These are phyloP conservation scores for Pseudotriccus pelzelni DNA, from an alignment of 2,797 vertebrate genomes.

Conservation along the genomic window DNA sequence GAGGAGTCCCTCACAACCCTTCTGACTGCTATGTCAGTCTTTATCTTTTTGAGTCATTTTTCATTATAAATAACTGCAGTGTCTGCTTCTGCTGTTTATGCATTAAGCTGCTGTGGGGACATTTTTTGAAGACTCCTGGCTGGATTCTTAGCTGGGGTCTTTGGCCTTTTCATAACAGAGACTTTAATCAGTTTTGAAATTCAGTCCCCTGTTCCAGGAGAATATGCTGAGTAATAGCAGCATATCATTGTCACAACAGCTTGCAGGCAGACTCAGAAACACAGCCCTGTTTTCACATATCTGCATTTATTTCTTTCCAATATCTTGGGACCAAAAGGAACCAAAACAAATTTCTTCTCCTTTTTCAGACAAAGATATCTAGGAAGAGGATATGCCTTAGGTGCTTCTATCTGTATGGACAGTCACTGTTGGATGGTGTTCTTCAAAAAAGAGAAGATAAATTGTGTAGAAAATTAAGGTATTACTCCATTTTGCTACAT, in stretches of 20 bases:
- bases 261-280: neutral
- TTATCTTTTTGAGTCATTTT: neutral
- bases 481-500: neutral
- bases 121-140: conserved; percentile 6
- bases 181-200: conserved; percentile 27
- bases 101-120: neutral
- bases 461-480: neutral
- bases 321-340: neutral
- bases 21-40: neutral
- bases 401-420: neutral
- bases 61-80: neutral
- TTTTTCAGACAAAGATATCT: neutral
- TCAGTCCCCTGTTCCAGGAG: neutral
- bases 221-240: conserved; percentile 39
- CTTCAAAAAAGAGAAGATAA: neutral
- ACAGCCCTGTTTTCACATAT: neutral
- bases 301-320: neutral
- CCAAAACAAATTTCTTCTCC: neutral
- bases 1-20: neutral
- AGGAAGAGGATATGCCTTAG: neutral
- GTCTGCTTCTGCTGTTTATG: neutral
- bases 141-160: neutral
- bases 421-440: neutral
- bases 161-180: neutral
- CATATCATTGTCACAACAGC: neutral